Percentiles rank a stretch among this genome's conserved stretches.
These are phyloP conservation scores for Bergia sp. DNA, from an alignment of 92 coral and sea anemone species.

Conservation along the genomic window DNA sequence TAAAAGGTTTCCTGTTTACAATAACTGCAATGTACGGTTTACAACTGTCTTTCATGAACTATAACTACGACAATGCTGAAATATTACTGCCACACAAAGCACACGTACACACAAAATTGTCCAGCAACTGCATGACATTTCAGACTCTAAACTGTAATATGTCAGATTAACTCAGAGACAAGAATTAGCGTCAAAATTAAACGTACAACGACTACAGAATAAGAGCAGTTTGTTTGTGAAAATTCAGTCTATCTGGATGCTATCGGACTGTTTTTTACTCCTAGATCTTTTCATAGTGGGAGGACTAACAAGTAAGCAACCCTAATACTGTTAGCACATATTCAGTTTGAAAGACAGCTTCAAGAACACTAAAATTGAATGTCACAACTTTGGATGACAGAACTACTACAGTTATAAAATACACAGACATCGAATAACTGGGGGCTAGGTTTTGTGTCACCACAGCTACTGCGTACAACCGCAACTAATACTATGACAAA, in stretches of 20 bases:
- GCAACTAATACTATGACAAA: background rate
- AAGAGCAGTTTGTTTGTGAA: background rate
- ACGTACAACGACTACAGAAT: background rate
- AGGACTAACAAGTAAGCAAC: conserved; percentile 2
- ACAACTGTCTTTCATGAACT: background rate
- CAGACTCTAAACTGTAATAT: background rate
- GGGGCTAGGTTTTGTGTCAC: background rate
- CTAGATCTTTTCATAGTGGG: background rate
- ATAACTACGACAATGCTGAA: background rate
- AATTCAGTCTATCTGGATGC: background rate
- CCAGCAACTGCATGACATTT: background rate
- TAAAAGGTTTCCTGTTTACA: background rate
- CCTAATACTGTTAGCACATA: conserved; percentile 28
- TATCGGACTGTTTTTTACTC: background rate
- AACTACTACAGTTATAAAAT: background rate
- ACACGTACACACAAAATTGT: background rate
- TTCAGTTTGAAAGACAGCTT: conserved; percentile 27
- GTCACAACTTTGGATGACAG: conserved; percentile 18
- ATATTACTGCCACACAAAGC: background rate
- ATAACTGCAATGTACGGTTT: background rate
- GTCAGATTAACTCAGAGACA: background rate
- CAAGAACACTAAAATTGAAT: conserved; percentile 2
- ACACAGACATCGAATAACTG: background rate
- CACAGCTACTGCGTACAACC: background rate
- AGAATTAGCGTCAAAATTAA: background rate